Base-by-base conservation (phyloP, 1,140 invertebrate genomes). In the Hesperophylax magnus region DNA sequence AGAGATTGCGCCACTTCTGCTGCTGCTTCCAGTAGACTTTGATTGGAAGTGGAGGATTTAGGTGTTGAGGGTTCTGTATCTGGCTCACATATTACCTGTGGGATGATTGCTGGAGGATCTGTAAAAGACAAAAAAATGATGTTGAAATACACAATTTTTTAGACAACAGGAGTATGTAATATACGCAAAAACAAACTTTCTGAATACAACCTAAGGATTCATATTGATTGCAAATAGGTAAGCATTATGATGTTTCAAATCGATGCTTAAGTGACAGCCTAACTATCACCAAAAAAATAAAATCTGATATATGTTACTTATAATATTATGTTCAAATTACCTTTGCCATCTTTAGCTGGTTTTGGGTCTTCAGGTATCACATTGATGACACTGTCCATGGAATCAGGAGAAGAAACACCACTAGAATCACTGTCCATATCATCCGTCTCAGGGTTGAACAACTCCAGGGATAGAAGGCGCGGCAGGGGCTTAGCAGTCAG, bases 371-470 rank as follows among this genome's bases (percentile, higher is more conserved):
- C 90, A 2, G 88, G 89, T 8, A 90, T 86, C 7, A 90, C 94
- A 85, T 94, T 96, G 65, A 97, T 96, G 3, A 97, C 95, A 85
- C 95, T 96, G 80, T 95, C 95, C 0, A 95, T 93, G 3, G 96
- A 97, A 86, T 97, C 95, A 3, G 96, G 96, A 0, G 96, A 97
- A 0, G 95, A 96, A 2, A 95, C 93, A 20, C 95, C 95, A 82
- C 95, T 96, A 1, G 95, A 96, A 86, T 97, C 96, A 84, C 95
- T 97, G 85, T 97, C 96, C 87, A 96, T 92, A 85, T 97, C 96
- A 86, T 97, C 96, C 8, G 94, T 96, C 85, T 96, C 96, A 1
- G 96, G 96, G 89, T 97, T 97, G 85, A 97, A 97, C 7, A 97
- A 88, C 86, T 97, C 96, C 71, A 97, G 87, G 2, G 95, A 95